Evolutionary conservation across 2,888 invertebrate species (phyloP).

Genomic region (Lucinisca nassula): DNA sequence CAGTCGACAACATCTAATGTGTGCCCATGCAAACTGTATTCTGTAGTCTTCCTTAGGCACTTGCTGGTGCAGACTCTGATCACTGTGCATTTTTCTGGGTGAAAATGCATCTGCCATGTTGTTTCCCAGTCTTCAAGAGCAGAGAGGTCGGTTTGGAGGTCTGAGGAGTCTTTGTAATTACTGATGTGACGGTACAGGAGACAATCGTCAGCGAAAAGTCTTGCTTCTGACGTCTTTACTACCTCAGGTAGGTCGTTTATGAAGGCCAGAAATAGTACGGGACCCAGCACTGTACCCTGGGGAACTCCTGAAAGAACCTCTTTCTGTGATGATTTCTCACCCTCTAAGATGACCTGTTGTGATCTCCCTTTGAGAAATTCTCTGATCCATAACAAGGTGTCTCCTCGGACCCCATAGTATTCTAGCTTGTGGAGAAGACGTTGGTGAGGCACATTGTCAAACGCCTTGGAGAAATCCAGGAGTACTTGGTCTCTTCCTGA

Average conservation of each 20-base stretch:
- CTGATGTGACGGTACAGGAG: not conserved
- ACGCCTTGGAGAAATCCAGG: constrained; percentile 2
- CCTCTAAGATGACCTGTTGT: not conserved
- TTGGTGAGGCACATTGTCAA: not conserved
- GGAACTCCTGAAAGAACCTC: not conserved
- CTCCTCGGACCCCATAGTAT: not conserved
- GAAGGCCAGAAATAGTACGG: not conserved
- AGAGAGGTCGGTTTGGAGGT: too few relatives aligned
- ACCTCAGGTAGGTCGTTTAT: not conserved
- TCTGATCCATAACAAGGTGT: not conserved
- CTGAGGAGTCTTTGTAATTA: not conserved
- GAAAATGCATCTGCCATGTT: too few relatives aligned
- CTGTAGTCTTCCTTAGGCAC: too few relatives aligned
- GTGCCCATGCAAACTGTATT: too few relatives aligned
- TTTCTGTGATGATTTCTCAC: not conserved
- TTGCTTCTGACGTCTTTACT: not conserved
- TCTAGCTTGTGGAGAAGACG: not conserved
- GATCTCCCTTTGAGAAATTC: not conserved
- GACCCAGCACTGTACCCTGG: not conserved
- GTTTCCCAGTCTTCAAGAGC: too few relatives aligned
- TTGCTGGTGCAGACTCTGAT: too few relatives aligned
- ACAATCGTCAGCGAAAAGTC: not conserved
- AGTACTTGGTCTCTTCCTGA: not conserved
- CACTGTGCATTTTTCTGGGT: too few relatives aligned
- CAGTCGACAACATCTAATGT: too few relatives aligned